Conservation (phyloP, 2,113 vertebrate species). For the Notarius quadriscutis region DNA sequence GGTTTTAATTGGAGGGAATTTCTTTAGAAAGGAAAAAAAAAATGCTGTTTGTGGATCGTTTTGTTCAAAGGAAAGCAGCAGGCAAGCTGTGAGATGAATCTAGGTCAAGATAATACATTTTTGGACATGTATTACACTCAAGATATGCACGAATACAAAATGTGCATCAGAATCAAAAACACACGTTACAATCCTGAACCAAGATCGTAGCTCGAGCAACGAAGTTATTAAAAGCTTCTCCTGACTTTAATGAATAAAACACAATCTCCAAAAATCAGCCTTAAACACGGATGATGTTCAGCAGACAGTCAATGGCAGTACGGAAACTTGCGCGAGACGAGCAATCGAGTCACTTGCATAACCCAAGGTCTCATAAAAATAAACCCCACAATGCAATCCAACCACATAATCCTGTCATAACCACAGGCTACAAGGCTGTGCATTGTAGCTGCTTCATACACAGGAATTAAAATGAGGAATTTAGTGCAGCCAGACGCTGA, state of each 20-base stretch:
- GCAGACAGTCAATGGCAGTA: background rate
- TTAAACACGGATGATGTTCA: background rate
- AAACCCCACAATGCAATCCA: constrained; percentile 11
- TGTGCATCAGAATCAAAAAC: too few species aligned
- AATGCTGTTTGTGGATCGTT: background rate
- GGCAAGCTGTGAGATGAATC: background rate
- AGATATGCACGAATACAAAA: too few species aligned
- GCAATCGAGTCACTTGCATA: constrained; percentile 7
- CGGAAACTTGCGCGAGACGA: constrained; percentile 1
- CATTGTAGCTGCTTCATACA: constrained; percentile 20
- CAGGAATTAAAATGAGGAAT: constrained; percentile 5
- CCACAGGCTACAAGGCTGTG: constrained; percentile 26
- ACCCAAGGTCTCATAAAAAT: constrained; percentile 33
- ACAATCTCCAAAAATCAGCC: background rate
- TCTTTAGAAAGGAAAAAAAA: background rate
- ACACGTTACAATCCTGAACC: background rate
- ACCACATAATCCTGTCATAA: constrained; percentile 35
- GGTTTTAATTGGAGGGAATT: background rate
- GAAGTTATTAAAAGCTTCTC: background rate
- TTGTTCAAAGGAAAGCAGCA: background rate
- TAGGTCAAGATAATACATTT: background rate
- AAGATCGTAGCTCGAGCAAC: background rate
- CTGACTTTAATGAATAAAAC: background rate
- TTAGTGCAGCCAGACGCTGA: constrained; percentile 13
- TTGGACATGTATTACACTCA: too few species aligned